Base-by-base conservation (phyloP, 1,140 invertebrate genomes). In the Forficula auricularia region DNA sequence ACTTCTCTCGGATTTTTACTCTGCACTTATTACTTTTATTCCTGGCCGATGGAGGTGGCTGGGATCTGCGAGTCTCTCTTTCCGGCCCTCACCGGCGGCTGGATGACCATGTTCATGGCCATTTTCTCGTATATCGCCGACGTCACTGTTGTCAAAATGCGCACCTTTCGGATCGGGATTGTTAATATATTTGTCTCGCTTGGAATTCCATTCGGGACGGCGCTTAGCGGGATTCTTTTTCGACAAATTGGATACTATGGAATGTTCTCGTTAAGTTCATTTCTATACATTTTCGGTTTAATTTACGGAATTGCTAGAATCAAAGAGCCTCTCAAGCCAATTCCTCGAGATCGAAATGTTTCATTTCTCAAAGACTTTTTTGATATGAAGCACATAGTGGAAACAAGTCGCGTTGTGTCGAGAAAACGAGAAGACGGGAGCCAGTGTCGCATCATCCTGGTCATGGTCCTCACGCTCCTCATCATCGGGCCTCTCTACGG, bases 111-210 rank as follows among this genome's bases (percentile, higher is more conserved):
- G 22, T 63, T 66, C 41, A 60, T 71, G 52, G 66, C 67, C 13
- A 60, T 68, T 9, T 72, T 70, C 46, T 67, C 68, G 42, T 72
- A 72, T 40, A 67, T 72, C 16, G 66, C 68, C 51, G 69, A 72
- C 47, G 61, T 70, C 2, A 72, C 68, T 8, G 62, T 59, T 18
- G 46, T 65, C 39, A 60, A 70, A 49, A 59, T 62, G 31, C 60
- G 69, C 43, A 72, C 69, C 0, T 63, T 70, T 40, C 53, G 69
- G 42, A 61, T 71, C 2, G 70, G 67, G 12, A 50, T 72, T 4
- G 66, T 64, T 0, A 70, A 71, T 52, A 61, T 70, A 33, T 66
- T 68, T 22, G 53, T 70, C 41, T 65, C 60, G 39, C 53, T 64
- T 32, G 62, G 64, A 13, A 62, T 64, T 18, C 63, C 62, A 2